These are phyloP conservation scores for Sminthurides bifidus DNA, from an alignment of 1,140 invertebrate genomes.

Conservation along the genomic window DNA sequence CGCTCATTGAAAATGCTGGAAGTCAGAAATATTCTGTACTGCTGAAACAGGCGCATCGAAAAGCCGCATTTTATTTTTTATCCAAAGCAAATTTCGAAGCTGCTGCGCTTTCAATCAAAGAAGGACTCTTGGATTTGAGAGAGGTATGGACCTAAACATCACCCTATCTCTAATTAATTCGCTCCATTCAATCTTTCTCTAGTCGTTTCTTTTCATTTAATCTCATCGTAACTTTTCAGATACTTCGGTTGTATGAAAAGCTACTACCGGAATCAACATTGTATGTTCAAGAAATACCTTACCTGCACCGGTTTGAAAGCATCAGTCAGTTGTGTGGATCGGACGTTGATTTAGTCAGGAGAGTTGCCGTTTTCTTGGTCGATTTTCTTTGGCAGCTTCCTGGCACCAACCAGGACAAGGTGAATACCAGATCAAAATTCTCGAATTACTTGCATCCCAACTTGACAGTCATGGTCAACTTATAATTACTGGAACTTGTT, in stretches of 20 bases:
- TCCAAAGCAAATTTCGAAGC: conserved; percentile 13
- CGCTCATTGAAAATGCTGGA: conserved; percentile 20
- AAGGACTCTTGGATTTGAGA: conserved; percentile 21
- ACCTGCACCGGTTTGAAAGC: not conserved
- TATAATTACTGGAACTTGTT: too few species aligned
- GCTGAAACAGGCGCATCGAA: conserved; percentile 17
- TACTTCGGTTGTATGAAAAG: not conserved
- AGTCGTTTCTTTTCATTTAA: too few species aligned
- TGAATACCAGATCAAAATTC: too few species aligned
- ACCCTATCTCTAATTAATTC: conserved; percentile 20
- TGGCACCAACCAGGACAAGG: too few species aligned
- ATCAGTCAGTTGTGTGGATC: not conserved
- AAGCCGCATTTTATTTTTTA: conserved; percentile 23
- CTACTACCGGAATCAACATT: not conserved
- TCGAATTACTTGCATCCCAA: too few species aligned
- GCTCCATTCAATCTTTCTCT: conserved; percentile 21
- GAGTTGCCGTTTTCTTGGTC: not conserved
- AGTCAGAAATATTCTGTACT: conserved; percentile 9
- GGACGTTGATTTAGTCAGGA: not conserved
- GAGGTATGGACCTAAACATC: too few species aligned
- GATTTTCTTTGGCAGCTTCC: not conserved
- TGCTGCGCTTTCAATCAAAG: conserved; percentile 15
- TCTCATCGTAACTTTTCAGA: too few species aligned
- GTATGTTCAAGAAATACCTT: not conserved
- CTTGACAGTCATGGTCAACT: too few species aligned